These are phyloP conservation scores for Corythoichthys haematopterus DNA, from an alignment of 2,113 vertebrate species.

Conservation along the genomic window DNA sequence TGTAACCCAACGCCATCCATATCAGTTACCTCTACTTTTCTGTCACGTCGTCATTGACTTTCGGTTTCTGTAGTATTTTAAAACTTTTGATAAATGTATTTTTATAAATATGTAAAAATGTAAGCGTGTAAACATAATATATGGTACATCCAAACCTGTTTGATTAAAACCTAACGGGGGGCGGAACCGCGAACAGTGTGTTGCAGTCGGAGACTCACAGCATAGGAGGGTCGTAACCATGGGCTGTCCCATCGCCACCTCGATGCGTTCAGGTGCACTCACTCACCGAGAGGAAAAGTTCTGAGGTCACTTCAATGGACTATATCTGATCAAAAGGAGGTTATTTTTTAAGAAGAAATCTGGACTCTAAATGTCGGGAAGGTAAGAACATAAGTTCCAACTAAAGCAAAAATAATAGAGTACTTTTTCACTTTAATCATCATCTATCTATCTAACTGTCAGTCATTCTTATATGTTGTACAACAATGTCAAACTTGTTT, in stretches of 20 bases:
- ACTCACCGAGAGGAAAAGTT: constrained; percentile 21
- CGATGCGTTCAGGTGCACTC: constrained; percentile 41
- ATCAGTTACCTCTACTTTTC: constrained; percentile 8
- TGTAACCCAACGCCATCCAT: neutral
- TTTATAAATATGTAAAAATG: neutral
- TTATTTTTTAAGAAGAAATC: neutral
- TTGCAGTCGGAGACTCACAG: no score
- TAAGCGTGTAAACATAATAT: neutral
- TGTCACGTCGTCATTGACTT: neutral
- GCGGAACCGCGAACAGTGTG: no score
- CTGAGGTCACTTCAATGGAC: constrained; percentile 26
- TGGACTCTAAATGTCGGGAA: neutral
- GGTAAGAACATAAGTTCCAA: constrained; percentile 34
- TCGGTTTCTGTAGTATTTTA: neutral
- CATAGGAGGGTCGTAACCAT: neutral
- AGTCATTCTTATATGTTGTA: neutral
- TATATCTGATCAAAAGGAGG: neutral
- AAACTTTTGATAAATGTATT: neutral
- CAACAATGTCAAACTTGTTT: neutral
- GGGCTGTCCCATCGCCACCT: neutral
- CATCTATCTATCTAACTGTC: neutral
- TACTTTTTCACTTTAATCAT: neutral
- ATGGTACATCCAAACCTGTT: neutral
- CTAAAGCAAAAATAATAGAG: neutral
- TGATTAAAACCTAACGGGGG: no score